These are phyloP conservation scores for Hanleya hanleyi DNA, from an alignment of 2,888 invertebrate species.

Conservation along the genomic window DNA sequence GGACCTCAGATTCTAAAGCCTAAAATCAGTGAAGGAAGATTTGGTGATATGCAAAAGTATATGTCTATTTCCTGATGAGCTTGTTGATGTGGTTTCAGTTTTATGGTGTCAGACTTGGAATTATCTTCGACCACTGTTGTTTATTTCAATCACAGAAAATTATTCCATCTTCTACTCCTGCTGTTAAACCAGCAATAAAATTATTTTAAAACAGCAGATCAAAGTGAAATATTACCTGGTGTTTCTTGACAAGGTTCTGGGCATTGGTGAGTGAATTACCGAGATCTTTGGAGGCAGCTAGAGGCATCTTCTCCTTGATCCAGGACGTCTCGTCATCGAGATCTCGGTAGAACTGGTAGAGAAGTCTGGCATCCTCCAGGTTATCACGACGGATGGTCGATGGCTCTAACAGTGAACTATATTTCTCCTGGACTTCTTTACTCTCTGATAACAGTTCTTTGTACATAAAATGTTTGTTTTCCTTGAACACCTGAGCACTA, in stretches of 20 bases:
- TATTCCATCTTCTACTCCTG: too few species aligned
- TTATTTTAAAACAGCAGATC: neutral
- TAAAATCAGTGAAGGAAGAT: too few species aligned
- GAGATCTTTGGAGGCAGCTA: slow-evolving; percentile 83
- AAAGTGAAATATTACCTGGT: slow-evolving; percentile 77
- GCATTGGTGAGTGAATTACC: slow-evolving; percentile 82
- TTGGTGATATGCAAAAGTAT: too few species aligned
- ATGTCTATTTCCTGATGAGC: too few species aligned
- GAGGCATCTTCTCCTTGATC: slow-evolving; percentile 85
- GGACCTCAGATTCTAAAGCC: slow-evolving; percentile 90
- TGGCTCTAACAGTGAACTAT: slow-evolving; percentile 89
- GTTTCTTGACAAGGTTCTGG: slow-evolving; percentile 93
- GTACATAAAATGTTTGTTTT: slow-evolving; percentile 90
- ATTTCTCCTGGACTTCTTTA: slow-evolving; percentile 76
- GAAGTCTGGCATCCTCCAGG: slow-evolving; percentile 88
- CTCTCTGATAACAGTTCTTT: slow-evolving; percentile 88
- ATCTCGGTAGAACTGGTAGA: slow-evolving; percentile 93
- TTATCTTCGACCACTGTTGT: too few species aligned
- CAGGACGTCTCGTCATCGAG: slow-evolving; percentile 94
- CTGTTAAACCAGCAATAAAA: neutral
- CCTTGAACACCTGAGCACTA: slow-evolving; percentile 85
- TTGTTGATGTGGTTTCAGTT: neutral
- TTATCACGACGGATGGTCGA: slow-evolving; percentile 93
- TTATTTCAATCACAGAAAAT: too few species aligned
- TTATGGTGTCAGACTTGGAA: neutral